These are phyloP conservation scores for Novumbra hubbsi DNA, from an alignment of 2,797 vertebrate species.

Conservation along the genomic window DNA sequence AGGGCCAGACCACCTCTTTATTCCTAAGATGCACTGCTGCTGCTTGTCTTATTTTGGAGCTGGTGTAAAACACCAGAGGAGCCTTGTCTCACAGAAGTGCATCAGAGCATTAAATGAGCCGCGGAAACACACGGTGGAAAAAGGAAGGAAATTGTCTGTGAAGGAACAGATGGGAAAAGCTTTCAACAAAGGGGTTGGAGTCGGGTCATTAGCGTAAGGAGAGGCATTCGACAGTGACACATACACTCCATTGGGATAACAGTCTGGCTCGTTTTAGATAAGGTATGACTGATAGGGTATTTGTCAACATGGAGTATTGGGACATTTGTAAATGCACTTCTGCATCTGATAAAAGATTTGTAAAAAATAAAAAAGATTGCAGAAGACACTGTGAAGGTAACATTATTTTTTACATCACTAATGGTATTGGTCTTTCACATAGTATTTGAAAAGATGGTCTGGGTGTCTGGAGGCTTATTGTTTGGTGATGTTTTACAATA, in stretches of 20 bases:
- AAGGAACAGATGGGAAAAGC: conserved; percentile 27
- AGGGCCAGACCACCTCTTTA: not conserved
- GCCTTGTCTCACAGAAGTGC: not conserved
- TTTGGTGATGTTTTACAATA: no score
- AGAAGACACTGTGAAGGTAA: not conserved
- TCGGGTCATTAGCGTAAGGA: conserved; percentile 30
- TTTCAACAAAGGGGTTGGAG: conserved; percentile 26
- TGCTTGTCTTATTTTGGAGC: conserved; percentile 28
- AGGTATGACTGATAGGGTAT: not conserved
- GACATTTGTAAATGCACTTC: not conserved
- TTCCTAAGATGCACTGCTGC: not conserved
- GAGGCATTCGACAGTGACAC: conserved; percentile 24
- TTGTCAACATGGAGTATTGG: not conserved
- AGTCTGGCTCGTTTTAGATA: not conserved
- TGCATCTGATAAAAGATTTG: not conserved
- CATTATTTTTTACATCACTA: not conserved
- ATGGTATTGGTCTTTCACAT: no score
- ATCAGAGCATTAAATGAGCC: not conserved
- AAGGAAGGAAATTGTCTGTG: conserved; percentile 22
- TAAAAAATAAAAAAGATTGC: not conserved
- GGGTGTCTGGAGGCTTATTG: no score
- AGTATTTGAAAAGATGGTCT: no score
- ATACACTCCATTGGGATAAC: not conserved
- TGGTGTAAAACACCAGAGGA: conserved; percentile 11
- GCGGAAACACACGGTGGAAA: conserved; percentile 26